Conservation (phyloP, 2,888 invertebrate species). For the Pachliopta kotzebuea region DNA sequence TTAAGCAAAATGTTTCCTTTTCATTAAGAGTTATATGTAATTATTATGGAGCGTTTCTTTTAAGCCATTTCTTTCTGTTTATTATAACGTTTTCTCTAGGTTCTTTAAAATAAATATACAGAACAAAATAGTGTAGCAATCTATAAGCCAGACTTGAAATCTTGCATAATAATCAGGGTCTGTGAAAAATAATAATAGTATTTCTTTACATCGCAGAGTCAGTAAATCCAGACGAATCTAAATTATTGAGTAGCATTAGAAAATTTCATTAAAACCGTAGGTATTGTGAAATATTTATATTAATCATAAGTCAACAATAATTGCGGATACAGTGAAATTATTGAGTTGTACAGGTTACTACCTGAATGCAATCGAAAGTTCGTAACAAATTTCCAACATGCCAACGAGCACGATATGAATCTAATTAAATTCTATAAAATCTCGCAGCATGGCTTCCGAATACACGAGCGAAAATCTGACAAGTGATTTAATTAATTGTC, state of each 20-base stretch:
- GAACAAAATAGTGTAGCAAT: too few species aligned
- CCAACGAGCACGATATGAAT: slow-evolving; percentile 8
- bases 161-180: too few species aligned
- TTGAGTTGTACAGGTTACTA: not conserved
- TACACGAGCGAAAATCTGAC: slow-evolving; percentile 9
- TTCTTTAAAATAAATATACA: too few species aligned
- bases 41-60: not conserved
- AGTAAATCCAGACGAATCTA: too few species aligned
- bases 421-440: slow-evolving; percentile 22
- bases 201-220: too few species aligned
- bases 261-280: too few species aligned
- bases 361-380: not conserved
- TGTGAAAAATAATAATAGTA: too few species aligned
- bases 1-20: slow-evolving; percentile 12
- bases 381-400: slow-evolving; percentile 8
- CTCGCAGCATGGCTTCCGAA: slow-evolving; percentile 4
- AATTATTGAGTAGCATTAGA: too few species aligned
- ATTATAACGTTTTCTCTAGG: too few species aligned
- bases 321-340: not conserved
- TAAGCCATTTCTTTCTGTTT: not conserved
- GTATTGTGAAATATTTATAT: not conserved
- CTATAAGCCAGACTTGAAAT: too few species aligned
- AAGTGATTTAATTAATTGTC: slow-evolving; percentile 5
- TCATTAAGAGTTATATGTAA: slow-evolving; percentile 9
- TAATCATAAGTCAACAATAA: not conserved